Percentiles rank a stretch among this genome's conserved stretches.
phyloP scores from a whole-genome alignment of 2,113 vertebrate species.

The Bostrychus sinensis region DNA sequence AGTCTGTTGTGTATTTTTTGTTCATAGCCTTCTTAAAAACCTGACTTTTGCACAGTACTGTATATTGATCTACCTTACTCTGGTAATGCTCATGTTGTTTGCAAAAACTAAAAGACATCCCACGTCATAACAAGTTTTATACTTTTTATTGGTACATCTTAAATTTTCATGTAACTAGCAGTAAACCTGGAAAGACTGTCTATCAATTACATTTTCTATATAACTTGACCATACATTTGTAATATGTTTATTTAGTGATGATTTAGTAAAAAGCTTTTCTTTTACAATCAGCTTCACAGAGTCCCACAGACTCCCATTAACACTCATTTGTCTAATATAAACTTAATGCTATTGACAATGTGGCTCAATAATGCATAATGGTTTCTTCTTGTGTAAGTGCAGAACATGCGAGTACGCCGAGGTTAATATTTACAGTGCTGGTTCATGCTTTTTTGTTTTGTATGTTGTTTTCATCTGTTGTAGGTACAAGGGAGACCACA shows the following conservation, averaged over 20 bases:
- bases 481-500: conserved; percentile 14
- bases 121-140: conserved; percentile 9
- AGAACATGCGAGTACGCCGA: conserved; percentile 64
- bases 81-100: neutral
- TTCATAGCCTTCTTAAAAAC: too few relatives aligned
- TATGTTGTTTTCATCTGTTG: conserved; percentile 27
- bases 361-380: conserved; percentile 71
- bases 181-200: conserved; percentile 43
- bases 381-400: conserved; percentile 45
- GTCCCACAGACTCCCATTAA: conserved; percentile 22
- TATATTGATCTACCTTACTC: too few relatives aligned
- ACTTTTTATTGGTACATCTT: conserved; percentile 60
- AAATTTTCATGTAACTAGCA: conserved; percentile 46
- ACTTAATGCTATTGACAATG: conserved; percentile 40
- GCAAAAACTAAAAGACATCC: neutral
- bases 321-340: conserved; percentile 28
- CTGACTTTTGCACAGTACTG: too few relatives aligned
- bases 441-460: conserved; percentile 63
- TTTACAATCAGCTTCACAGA: conserved; percentile 23
- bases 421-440: conserved; percentile 70
- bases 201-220: conserved; percentile 53
- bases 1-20: too few relatives aligned
- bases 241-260: conserved; percentile 36
- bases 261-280: conserved; percentile 59
- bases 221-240: conserved; percentile 30